Base-by-base conservation (phyloP, 2,888 invertebrate genomes). In the Sthenelais limicola region DNA sequence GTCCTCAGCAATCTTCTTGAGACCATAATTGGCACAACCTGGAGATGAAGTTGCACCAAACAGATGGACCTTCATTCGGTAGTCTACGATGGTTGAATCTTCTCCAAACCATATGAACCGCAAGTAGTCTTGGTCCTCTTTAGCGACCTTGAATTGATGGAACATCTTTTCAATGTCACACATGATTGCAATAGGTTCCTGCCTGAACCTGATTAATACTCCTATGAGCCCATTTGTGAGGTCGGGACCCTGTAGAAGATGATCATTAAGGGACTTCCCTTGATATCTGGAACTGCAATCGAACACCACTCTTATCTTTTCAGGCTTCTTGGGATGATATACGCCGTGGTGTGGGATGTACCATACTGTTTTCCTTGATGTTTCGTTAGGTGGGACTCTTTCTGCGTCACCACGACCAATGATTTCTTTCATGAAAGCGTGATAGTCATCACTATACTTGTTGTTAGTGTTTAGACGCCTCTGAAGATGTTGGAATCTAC, bases 81-180 rank as follows among this genome's bases (percentile, higher is more conserved):
- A 74, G 28, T 67, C 54, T 24, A 35, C 28, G 2, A 35, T 33
- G n/a, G 32, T 26, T 18, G 35, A 24, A 9, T 28, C 38, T 68
- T 68, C 52, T 21, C 73, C 66, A 58, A 70, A 75, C 74, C 74
- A 76, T 9, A 75, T 30, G 43, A 76, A 76, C 28, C 68, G 47
- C 5, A 72, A 30, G 28, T 69, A 74, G 24, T 74, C 71, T 30
- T 52, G 24, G 35, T 77, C 73, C 7, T 33, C n/a, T 18, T 1
- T 12, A n/a, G 47, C 21, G 0, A 78, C 76, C 1, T 7, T 26
- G 24, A 77, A 70, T 26, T 74, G 72, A 18, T 74, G 71, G 68
- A 76, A 77, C 74, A 78, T 78, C 3, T 32, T 33, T 54, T 77
- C 75, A 24, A 78, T 68, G 51, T 77, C 76, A 26, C 75, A 72